These are phyloP conservation scores for Megathymus violae DNA, from an alignment of 1,140 invertebrate species.

Conservation along the genomic window DNA sequence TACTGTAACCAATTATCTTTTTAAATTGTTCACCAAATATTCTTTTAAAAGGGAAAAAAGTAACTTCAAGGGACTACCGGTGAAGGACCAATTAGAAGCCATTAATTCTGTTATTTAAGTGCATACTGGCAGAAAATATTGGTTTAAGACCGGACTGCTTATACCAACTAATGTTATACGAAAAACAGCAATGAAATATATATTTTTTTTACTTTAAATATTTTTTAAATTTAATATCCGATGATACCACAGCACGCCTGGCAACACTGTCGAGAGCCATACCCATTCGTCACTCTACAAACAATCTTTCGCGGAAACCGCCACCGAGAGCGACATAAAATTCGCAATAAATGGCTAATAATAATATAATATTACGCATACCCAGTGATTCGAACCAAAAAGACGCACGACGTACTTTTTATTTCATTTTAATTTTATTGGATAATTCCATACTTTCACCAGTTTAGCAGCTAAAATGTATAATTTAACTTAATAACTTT, in stretches of 20 bases:
- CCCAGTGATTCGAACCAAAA: constrained; percentile 43
- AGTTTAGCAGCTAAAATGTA: constrained; percentile 31
- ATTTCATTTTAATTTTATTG: constrained; percentile 73
- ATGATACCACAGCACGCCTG: constrained; percentile 4
- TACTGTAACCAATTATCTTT: no score
- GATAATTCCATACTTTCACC: constrained; percentile 49
- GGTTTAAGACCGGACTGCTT: no score
- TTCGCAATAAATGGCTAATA: constrained; percentile 61
- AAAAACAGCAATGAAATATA: no score
- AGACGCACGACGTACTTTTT: constrained; percentile 49
- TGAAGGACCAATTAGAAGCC: no score
- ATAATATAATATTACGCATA: constrained; percentile 61
- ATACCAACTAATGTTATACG: no score
- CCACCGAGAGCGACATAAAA: constrained; percentile 56
- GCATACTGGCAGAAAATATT: no score
- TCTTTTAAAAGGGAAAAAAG: no score
- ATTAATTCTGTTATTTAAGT: no score
- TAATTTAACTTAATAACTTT: constrained; percentile 55
- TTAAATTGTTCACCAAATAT: no score
- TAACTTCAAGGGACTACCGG: no score
- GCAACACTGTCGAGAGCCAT: constrained; percentile 24
- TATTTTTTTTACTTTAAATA: no score
- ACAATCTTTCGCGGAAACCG: constrained; percentile 54
- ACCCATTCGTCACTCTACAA: constrained; percentile 47
- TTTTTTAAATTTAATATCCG: constrained; percentile 16